Conservation (phyloP, 2,113 vertebrate species). For the Collichthys lucidus region DNA sequence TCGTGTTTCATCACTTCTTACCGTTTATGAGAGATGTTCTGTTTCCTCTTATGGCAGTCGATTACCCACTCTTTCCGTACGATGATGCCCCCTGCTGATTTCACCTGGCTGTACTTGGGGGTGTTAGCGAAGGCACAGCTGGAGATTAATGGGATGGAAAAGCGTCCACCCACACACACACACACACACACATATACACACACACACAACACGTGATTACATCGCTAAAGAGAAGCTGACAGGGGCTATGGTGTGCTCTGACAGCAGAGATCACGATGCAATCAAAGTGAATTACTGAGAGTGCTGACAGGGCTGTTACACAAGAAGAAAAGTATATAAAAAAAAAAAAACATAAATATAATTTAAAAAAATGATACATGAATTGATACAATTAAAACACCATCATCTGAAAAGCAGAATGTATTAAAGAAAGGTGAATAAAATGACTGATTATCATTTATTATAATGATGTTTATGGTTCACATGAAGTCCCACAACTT, state of each 20-base stretch:
- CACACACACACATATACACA: constrained; percentile 21
- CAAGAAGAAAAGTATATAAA: not conserved
- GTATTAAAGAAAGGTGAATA: not conserved
- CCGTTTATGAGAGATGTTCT: constrained; percentile 87
- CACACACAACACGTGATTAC: constrained; percentile 33
- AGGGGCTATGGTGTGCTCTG: constrained; percentile 16
- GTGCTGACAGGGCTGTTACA: constrained; percentile 20
- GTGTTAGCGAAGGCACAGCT: constrained; percentile 95
- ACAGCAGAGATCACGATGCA: constrained; percentile 38
- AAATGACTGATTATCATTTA: not conserved
- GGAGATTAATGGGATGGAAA: constrained; percentile 27
- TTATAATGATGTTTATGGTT: not conserved
- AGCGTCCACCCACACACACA: constrained; percentile 26
- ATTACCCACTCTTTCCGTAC: constrained; percentile 92
- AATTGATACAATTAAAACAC: not conserved
- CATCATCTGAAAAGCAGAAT: not conserved
- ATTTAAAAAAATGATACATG: too few species aligned
- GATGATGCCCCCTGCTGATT: constrained; percentile 88
- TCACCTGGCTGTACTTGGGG: constrained; percentile 93
- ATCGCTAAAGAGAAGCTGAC: constrained; percentile 35
- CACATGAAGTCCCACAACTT: not conserved
- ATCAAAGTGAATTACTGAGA: constrained; percentile 47
- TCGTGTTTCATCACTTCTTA: constrained; percentile 51
- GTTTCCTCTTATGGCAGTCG: constrained; percentile 89
- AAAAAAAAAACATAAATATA: too few species aligned